Evolutionary conservation across 1,140 invertebrate species (phyloP), one percentile per base, ranked within the genome.

Genomic region (Papilio glaucus): DNA sequence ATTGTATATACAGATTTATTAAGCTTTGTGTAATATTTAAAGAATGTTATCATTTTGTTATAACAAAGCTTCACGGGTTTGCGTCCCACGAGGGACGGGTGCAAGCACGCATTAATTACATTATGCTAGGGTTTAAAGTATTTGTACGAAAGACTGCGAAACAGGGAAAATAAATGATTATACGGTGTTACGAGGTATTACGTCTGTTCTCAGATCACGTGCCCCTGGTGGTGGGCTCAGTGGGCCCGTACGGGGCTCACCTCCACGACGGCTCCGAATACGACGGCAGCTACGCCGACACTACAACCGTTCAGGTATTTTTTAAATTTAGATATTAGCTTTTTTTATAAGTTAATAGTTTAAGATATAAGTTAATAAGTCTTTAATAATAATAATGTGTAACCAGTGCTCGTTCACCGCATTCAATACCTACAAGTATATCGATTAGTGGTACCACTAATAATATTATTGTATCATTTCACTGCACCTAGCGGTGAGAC

Each of bases 211-310:
- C 73, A 93, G 93, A 90, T 76, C 77, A 82, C 63, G 70, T 88
- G 9, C 95, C 96, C 1, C 75, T 96, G 26, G 94, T 97, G 49
- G 95, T 96, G 49, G 98, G 97, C 8, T 98, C 98, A 0, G 95
- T 98, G 42, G 98, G 98, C 0, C 97, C 98, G 0, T 99, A 98
- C 84, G 98, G 98, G 0, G 98, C 98, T 4, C 96, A 95, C 76
- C 93, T 98, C 4, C 95, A 96, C 81, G 97, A 99, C 90, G 96
- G 96, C 18, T 98, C 98, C 0, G 98, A 99, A 90, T 99, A 98
- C 84, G 96, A 94, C 45, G 98, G 98, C 21, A 94, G 93, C 71
- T 99, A 99, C 85, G 95, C 96, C 0, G 95, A 96, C 57, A 94
- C 87, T 0, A 94, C 97, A 57, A 92, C 95, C 24, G 89, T 92